A percentile compares a stretch with the other conserved stretches of the same genome.
Evolutionary conservation across 35 echinoderm and acorn worm genomes (phyloP).

Genomic region (Heliocidaris tuberculata): DNA sequence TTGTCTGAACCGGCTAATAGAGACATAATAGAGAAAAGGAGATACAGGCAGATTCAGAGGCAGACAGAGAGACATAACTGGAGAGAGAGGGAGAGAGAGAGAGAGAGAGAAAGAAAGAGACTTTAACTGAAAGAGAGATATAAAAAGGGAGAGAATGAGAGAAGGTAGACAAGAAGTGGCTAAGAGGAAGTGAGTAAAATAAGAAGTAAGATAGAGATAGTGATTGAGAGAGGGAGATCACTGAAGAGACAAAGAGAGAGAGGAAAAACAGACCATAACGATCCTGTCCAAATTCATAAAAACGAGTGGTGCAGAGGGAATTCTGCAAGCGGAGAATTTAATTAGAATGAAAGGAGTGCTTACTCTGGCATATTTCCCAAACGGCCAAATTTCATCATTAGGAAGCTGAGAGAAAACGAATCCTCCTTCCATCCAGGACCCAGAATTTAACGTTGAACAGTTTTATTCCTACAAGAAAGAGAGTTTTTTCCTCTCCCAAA

Average conservation of each 20-base stretch:
- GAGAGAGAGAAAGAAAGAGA: neutral
- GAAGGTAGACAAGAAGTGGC: neutral
- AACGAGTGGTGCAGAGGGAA: neutral
- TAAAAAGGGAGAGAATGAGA: neutral
- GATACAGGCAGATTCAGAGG: neutral
- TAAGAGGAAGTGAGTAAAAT: neutral
- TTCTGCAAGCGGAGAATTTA: neutral
- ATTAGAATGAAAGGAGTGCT: slow-evolving; percentile 2
- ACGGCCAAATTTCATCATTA: neutral
- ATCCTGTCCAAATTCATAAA: slow-evolving; percentile 1
- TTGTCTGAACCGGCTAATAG: too few relatives aligned
- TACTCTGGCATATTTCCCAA: neutral
- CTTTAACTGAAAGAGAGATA: too few relatives aligned
- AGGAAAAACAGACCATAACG: neutral
- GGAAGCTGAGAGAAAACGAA: neutral
- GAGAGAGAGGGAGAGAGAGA: neutral
- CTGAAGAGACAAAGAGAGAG: neutral
- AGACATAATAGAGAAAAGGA: neutral
- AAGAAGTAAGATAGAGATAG: neutral
- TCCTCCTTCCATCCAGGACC: neutral
- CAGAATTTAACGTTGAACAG: neutral
- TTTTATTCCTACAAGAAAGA: neutral
- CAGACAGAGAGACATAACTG: neutral
- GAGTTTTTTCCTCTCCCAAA: neutral
- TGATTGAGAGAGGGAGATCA: too few relatives aligned